phyloP scores from a whole-genome alignment of 2,113 vertebrate genomes.

The Microcebus jonahi region DNA sequence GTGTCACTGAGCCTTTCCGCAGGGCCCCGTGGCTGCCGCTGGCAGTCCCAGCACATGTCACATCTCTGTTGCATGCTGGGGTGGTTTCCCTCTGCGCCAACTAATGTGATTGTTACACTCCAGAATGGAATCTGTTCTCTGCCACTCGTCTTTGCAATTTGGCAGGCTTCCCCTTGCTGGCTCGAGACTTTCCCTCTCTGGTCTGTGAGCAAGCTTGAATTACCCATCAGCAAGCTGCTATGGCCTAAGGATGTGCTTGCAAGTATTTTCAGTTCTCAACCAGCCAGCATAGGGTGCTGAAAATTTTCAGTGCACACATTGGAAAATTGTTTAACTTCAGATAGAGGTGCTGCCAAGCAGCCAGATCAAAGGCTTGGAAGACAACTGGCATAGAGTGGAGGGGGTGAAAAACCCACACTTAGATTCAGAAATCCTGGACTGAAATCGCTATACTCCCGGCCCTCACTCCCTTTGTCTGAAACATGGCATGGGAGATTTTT shows the following conservation, averaged over 20 bases:
- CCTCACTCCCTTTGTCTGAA: not conserved
- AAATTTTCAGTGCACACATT: not conserved
- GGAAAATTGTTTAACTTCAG: conserved; percentile 53
- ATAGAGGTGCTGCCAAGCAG: conserved; percentile 25
- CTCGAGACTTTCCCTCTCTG: conserved; percentile 79
- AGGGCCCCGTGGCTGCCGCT: conserved; percentile 4
- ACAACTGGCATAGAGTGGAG: not conserved
- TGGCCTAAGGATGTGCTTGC: not conserved
- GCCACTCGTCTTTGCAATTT: conserved; percentile 71
- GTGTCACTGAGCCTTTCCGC: not conserved
- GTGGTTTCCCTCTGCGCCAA: conserved; percentile 67
- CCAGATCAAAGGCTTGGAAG: conserved; percentile 26
- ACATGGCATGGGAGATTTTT: not conserved
- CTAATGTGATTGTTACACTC: conserved; percentile 66
- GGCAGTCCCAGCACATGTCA: conserved; percentile 48
- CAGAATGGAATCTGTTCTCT: conserved; percentile 74
- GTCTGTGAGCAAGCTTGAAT: conserved; percentile 76
- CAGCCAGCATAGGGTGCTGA: not conserved
- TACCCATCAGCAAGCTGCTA: conserved; percentile 69
- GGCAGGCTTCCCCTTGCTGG: conserved; percentile 78
- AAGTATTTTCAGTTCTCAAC: conserved; percentile 41
- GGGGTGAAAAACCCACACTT: not conserved
- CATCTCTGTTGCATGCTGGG: conserved; percentile 44
- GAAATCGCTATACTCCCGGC: not conserved
- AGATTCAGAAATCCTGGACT: conserved; percentile 13